A percentile compares a stretch with the other conserved stretches of the same genome.
These are phyloP conservation scores for Acanthoscelides obtectus DNA, from an alignment of 2,888 invertebrate genomes.

Conservation along the genomic window DNA sequence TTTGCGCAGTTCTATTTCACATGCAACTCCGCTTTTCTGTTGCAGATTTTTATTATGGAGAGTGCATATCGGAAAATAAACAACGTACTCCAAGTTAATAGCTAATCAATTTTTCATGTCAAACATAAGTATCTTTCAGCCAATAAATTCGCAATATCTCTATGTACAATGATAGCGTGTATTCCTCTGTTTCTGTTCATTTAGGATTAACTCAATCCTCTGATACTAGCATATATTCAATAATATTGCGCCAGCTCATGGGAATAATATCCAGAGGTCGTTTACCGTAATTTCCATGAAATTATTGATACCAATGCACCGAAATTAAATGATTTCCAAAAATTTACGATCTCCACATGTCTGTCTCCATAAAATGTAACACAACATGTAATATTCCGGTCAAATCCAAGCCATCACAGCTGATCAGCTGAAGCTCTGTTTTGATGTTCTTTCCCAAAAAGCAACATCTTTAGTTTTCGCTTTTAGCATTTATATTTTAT, in stretches of 20 bases:
- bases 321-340: too few species aligned
- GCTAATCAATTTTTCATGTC: background rate
- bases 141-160: background rate
- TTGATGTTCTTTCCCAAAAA: too few species aligned
- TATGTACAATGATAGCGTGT: background rate
- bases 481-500: too few species aligned
- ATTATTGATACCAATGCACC: too few species aligned
- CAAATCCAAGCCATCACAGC: too few species aligned
- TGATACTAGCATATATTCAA: background rate
- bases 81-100: background rate
- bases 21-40: background rate
- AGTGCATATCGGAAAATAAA: background rate
- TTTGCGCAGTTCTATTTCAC: background rate
- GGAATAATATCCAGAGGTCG: background rate
- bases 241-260: background rate
- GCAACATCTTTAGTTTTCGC: too few species aligned
- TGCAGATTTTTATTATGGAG: background rate
- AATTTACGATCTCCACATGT: too few species aligned
- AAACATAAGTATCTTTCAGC: background rate
- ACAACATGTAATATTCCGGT: too few species aligned
- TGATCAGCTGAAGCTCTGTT: too few species aligned
- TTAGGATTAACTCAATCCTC: background rate
- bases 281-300: background rate
- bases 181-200: background rate
- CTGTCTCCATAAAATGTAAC: too few species aligned